A percentile compares a stretch with the other conserved stretches of the same genome.
phyloP scores from a whole-genome alignment of 2,797 vertebrate genomes.

The Mus spretus region DNA sequence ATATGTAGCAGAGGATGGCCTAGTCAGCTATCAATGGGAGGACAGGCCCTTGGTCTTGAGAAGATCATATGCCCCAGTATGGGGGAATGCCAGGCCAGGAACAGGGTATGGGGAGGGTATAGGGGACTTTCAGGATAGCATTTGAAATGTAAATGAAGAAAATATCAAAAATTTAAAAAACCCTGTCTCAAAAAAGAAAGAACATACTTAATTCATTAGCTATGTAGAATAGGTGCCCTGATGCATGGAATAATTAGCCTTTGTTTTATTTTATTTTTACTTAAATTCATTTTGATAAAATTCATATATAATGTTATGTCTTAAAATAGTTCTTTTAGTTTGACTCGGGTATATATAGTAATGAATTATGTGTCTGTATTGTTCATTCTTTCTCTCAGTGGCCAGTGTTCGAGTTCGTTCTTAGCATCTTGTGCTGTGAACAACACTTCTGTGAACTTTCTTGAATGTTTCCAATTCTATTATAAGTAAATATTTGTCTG shows the following conservation, averaged over 20 bases:
- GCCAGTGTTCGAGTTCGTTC: not conserved
- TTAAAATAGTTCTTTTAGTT: slow-evolving; percentile 26
- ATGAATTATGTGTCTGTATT: not conserved
- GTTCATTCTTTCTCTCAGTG: slow-evolving; percentile 1
- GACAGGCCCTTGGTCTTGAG: too few species aligned
- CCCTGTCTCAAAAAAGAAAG: not conserved
- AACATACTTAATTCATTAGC: not conserved
- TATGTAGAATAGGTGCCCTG: not conserved
- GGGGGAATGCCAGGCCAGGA: too few species aligned
- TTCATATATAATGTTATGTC: not conserved
- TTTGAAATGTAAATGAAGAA: too few species aligned
- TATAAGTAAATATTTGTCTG: not conserved
- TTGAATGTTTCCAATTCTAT: slow-evolving; percentile 13
- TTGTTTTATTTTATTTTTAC: slow-evolving; percentile 24
- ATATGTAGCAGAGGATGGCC: too few species aligned
- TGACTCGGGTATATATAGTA: not conserved
- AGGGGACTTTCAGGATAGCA: too few species aligned
- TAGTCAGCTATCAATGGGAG: too few species aligned
- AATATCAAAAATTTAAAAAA: too few species aligned
- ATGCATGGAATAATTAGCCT: not conserved
- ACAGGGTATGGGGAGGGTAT: too few species aligned
- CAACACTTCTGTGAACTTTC: not conserved
- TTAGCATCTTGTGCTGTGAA: not conserved
- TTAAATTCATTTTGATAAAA: slow-evolving; percentile 26
- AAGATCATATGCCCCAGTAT: too few species aligned